Base-by-base conservation (phyloP, 1,140 invertebrate genomes). In the Drosophila pectinifera region DNA sequence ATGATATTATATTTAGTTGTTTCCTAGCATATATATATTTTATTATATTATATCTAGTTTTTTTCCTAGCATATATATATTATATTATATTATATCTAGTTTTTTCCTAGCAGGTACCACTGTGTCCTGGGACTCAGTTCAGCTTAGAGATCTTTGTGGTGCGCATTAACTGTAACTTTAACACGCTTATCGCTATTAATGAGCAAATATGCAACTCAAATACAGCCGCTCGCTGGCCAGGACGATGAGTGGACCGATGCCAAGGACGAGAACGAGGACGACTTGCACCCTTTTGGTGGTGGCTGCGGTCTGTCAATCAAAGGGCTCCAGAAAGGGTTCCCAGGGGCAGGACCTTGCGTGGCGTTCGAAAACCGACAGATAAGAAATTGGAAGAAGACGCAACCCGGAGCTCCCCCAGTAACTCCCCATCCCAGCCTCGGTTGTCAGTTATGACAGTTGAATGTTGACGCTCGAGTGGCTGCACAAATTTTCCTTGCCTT, bases 401-500 rank as follows among this genome's bases (percentile, higher is more conserved):
- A 45, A 49, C 42, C 4, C 39, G 36, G 42, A 5, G 26, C 39
- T 2, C 26, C 16, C 10, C 7, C 14, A 3, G 14, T 13, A 56
- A 22, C 4, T 5, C 10, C 54, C 42, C 26, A 53, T 38, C n/a
- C 24, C 8, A 31, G 10, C 24, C 31, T 45, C 49, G 56, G 58
- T 62, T 78, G 84, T 89, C 84, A 83, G 48, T 73, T 89, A 89
- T 89, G 84, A 89, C 83, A 88, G 83, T 88, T 89, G 79, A 88
- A 88, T 89, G 76, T 88, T 83, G 83, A 88, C 79, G 83, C 83
- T 88, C 84, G 84, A 83, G 70, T 83, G 84, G 43, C 43, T 79
- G 69, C 64, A 76, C 57, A 55, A 59, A 45, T 64, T 72, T 58
- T 41, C 53, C 38, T 55, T 31, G 10, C 48, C 26, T 20, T 36